A percentile compares a stretch with the other conserved stretches of the same genome.
Conservation (phyloP, 1,140 invertebrate genomes). For the Drosophila seguyi region DNA sequence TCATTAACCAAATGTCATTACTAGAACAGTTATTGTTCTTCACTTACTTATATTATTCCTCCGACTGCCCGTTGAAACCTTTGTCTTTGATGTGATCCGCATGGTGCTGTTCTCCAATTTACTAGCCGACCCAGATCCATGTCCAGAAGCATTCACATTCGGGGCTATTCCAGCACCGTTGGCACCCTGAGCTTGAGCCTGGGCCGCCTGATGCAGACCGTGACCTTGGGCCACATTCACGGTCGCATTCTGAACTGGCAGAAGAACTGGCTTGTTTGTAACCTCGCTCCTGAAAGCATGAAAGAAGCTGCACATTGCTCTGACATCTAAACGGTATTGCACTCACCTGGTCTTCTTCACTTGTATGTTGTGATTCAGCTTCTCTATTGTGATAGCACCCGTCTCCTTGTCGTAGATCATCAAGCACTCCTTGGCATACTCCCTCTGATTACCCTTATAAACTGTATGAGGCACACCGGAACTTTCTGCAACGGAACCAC, state of each 20-base stretch:
- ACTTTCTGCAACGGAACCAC: constrained; percentile 85
- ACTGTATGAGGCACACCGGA: constrained; percentile 95
- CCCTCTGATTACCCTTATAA: constrained; percentile 96
- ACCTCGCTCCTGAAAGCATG: constrained; percentile 69
- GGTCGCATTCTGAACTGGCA: constrained; percentile 59
- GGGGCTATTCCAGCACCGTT: constrained; percentile 26
- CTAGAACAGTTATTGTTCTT: no score
- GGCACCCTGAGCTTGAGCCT: constrained; percentile 8
- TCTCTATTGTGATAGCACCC: constrained; percentile 96
- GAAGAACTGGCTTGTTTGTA: constrained; percentile 73
- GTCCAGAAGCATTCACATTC: constrained; percentile 27
- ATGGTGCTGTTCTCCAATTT: constrained; percentile 82
- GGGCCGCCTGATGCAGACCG: constrained; percentile 1
- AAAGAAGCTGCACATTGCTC: neutral
- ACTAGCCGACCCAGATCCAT: constrained; percentile 63
- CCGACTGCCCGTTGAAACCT: constrained; percentile 84
- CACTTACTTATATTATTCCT: constrained; percentile 81
- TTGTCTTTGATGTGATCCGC: constrained; percentile 80
- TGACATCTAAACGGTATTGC: neutral
- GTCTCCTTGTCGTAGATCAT: constrained; percentile 96
- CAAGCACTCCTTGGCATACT: constrained; percentile 97
- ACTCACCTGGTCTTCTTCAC: constrained; percentile 96
- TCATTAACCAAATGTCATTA: neutral
- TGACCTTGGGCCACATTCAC: constrained; percentile 23
- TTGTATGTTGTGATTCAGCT: constrained; percentile 95